Percentiles rank a stretch among this genome's conserved stretches.
Conservation (phyloP, 2,888 invertebrate genomes). For the Epiperipatus broadwayi region DNA sequence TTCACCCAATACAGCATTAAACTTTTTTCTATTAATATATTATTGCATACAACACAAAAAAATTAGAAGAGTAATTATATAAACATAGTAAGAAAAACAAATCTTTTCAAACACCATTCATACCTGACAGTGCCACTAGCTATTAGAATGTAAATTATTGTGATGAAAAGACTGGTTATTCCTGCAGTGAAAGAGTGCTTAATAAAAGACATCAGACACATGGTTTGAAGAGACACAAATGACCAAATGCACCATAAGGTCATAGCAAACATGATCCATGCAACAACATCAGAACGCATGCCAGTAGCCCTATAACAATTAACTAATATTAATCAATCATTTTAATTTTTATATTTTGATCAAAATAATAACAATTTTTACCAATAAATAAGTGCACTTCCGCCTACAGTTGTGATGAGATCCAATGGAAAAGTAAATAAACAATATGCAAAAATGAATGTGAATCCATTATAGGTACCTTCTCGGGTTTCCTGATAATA, state of each 20-base stretch:
- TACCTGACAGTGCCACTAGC: slow-evolving; percentile 60
- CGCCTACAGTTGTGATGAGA: slow-evolving; percentile 48
- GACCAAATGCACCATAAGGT: slow-evolving; percentile 66
- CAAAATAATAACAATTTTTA: slow-evolving; percentile 19
- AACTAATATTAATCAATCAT: background rate
- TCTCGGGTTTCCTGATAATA: slow-evolving; percentile 79
- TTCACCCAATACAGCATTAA: too few species aligned
- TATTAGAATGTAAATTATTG: slow-evolving; percentile 42
- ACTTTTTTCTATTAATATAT: too few species aligned
- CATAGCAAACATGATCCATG: slow-evolving; percentile 45
- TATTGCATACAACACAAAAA: too few species aligned
- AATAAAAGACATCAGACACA: slow-evolving; percentile 58
- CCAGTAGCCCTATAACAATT: slow-evolving; percentile 16
- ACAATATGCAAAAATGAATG: slow-evolving; percentile 59
- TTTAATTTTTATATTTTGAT: background rate
- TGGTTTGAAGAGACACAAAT: slow-evolving; percentile 63
- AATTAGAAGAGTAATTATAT: too few species aligned
- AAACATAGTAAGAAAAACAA: too few species aligned
- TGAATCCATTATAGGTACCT: slow-evolving; percentile 66
- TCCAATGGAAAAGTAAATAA: slow-evolving; percentile 63
- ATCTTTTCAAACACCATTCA: too few species aligned
- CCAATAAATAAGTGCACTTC: slow-evolving; percentile 32
- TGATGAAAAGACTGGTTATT: slow-evolving; percentile 54
- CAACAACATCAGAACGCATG: slow-evolving; percentile 19
- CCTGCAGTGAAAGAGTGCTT: slow-evolving; percentile 56